phyloP scores from a whole-genome alignment of 1,140 invertebrate genomes.

The Cherax quadricarinatus region DNA sequence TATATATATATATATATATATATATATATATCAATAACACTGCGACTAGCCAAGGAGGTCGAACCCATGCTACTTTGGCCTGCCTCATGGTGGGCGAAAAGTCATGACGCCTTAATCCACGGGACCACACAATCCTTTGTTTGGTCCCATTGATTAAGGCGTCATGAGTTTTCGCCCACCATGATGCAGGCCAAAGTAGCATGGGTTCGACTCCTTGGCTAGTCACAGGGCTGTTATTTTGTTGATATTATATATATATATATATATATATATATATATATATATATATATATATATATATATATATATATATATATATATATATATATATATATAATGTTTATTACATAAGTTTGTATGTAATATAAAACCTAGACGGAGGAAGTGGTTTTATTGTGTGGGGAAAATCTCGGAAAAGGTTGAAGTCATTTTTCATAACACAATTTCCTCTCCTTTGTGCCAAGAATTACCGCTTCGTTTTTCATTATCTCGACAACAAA shows the following conservation, averaged over 20 bases:
- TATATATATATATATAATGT: neutral
- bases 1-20: no score
- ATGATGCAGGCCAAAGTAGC: no score
- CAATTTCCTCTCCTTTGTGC: neutral
- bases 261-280: slow-evolving; percentile 10
- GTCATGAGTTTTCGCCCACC: no score
- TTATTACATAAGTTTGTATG: neutral
- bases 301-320: neutral
- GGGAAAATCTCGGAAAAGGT: neutral
- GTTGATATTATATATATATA: slow-evolving; percentile 15
- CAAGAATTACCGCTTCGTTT: neutral
- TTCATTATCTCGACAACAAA: neutral
- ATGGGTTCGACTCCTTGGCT: no score
- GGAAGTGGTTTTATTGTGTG: neutral
- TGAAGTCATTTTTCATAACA: neutral
- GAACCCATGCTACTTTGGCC: no score
- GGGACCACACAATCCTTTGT: no score
- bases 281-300: slow-evolving; percentile 23
- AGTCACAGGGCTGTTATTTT: no score
- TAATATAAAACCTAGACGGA: neutral
- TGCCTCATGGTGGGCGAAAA: no score
- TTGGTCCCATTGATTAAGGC: no score
- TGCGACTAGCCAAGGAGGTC: no score
- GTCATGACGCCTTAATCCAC: no score
- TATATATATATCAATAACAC: no score